Percentiles rank a stretch among this genome's conserved stretches.
phyloP scores from a whole-genome alignment of 2,888 invertebrate genomes.

The Rhopalosiphum nymphaeae region DNA sequence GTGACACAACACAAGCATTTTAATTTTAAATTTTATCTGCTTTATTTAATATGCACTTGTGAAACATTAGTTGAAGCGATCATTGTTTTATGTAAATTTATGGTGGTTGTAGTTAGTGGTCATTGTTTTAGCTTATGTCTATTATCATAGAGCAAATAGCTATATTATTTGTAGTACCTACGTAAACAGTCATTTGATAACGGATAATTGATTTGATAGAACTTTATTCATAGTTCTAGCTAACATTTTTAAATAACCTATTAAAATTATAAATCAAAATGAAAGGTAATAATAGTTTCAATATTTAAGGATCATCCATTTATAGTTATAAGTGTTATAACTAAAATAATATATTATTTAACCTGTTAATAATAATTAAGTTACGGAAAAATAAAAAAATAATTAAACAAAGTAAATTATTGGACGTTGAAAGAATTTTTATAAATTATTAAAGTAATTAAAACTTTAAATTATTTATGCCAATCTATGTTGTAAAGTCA shows the following conservation, averaged over 20 bases:
- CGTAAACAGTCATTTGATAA: background rate
- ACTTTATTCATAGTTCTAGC: background rate
- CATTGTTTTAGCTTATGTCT: constrained; percentile 8
- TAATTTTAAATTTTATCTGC: background rate
- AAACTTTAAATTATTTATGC: background rate
- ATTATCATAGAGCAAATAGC: background rate
- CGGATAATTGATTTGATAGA: background rate
- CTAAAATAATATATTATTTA: background rate
- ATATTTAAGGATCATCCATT: background rate
- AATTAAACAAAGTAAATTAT: background rate
- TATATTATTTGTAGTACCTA: background rate
- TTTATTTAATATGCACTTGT: constrained; percentile 3
- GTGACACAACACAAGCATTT: background rate
- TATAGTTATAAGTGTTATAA: background rate
- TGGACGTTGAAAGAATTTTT: background rate
- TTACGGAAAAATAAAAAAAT: background rate
- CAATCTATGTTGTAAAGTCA: background rate
- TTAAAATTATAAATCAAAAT: background rate
- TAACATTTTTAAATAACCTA: background rate
- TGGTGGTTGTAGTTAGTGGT: background rate
- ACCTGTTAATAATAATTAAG: background rate
- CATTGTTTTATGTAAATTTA: constrained; percentile 16
- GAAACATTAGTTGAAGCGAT: background rate
- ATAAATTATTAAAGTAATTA: background rate
- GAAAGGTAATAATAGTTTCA: background rate